Evolutionary conservation across 1,140 invertebrate species (phyloP).

Genomic region (Alviniconcha marisindica): DNA sequence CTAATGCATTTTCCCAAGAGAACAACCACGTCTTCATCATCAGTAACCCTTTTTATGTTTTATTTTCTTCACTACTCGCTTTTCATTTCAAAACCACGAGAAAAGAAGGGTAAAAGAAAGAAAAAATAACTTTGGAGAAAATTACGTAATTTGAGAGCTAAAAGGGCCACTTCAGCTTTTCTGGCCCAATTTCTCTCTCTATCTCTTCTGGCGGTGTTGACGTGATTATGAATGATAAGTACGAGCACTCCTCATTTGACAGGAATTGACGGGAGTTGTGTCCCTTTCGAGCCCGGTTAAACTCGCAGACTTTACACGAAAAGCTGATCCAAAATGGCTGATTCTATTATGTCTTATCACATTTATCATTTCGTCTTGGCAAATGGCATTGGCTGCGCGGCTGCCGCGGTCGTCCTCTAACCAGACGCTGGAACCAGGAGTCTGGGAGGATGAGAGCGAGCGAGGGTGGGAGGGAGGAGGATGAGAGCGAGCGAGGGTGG

Average conservation of each 20-base stretch:
- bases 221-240: slow-evolving; percentile 43
- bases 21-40: neutral
- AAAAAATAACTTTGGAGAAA: neutral
- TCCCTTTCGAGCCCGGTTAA: slow-evolving; percentile 38
- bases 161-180: slow-evolving; percentile 38
- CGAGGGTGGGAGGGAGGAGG: too few relatives aligned
- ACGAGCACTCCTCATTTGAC: slow-evolving; percentile 28
- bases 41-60: neutral
- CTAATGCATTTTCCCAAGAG: neutral
- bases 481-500: too few relatives aligned
- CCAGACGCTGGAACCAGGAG: too few relatives aligned
- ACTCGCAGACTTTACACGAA: slow-evolving; percentile 18
- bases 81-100: slow-evolving; percentile 1
- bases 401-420: too few relatives aligned
- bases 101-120: neutral
- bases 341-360: slow-evolving; percentile 45
- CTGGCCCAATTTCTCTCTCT: slow-evolving; percentile 31
- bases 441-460: too few relatives aligned
- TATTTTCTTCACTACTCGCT: neutral
- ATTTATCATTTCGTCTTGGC: slow-evolving; percentile 38
- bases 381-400: slow-evolving; percentile 19
- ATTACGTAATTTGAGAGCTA: slow-evolving; percentile 19
- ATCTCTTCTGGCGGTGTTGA: slow-evolving; percentile 31
- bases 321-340: slow-evolving; percentile 40
- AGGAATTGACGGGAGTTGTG: slow-evolving; percentile 39